Evolutionary conservation across 2,888 invertebrate species (phyloP), one percentile per base, ranked within the genome.

Genomic region (Agrotis clavis): DNA sequence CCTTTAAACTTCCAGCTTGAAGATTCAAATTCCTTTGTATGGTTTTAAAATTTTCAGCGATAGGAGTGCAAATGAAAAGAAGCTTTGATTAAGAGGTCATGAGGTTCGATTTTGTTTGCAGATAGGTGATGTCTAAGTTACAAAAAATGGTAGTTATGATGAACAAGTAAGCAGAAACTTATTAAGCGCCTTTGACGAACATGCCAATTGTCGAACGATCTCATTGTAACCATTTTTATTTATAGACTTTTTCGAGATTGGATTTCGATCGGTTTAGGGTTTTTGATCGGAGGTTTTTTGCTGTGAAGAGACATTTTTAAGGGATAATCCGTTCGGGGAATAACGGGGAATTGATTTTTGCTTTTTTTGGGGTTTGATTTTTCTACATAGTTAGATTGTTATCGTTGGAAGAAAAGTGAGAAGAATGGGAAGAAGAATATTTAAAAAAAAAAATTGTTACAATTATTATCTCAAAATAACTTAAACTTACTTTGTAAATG

Each of bases 101-200:
- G 87, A 72, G 74, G 85, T 86, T 18, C 54, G 16, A 59, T 87
- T 89, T 89, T 11, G 47, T 30, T 68, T 78, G 60, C 2, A n/a
- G 7, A 6, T 13, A 19, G 59, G 70, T 65, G 64, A 73, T 71
- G 67, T 81, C 79, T 85, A 85, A 71, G 74, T 56, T 56, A 84
- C 83, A 94, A 94, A 41, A 94, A 93, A 93, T 86, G 87, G 81
- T 77, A 86, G 91, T 90, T 92, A 93, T 94, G 94, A 94, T 92
- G 92, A 89, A 91, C 90, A 92, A 93, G 93, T 93, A 93, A 94
- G 91, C 90, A 92, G 94, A 93, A 92, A 92, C 92, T 93, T 93
- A 94, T 92, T 94, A 94, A 94, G 90, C 89, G 87, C 84, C 89
- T 91, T 92, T 93, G 93, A 93, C 92, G 92, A 93, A 93, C 91